A percentile compares a stretch with the other conserved stretches of the same genome.
Evolutionary conservation across 2,888 invertebrate species (phyloP).

Genomic region (Ecdyonurus torrentis): DNA sequence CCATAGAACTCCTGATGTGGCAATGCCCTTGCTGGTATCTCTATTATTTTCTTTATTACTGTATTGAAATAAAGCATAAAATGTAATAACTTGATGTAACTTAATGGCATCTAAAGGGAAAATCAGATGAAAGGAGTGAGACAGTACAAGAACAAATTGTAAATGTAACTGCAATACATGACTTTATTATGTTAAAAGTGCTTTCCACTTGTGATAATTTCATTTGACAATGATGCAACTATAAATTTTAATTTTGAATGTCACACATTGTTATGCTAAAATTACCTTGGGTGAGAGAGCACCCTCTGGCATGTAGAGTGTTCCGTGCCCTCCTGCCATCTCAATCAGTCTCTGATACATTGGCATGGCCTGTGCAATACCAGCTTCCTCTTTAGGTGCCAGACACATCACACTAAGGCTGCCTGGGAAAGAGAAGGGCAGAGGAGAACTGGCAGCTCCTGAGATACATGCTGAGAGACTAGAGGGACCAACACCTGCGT

Average conservation of each 20-base stretch:
- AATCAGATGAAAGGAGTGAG: no score
- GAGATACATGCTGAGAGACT: constrained; percentile 41
- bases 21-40: no score
- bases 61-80: no score
- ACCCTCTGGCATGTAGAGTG: constrained; percentile 38
- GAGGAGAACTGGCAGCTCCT: constrained; percentile 38
- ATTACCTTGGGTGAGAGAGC: constrained; percentile 24
- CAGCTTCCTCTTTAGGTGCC: constrained; percentile 20
- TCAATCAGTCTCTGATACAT: constrained; percentile 69
- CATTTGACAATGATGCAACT: no score
- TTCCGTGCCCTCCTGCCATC: constrained; percentile 48
- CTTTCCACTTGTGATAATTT: not conserved
- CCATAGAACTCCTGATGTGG: no score
- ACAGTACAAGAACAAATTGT: not conserved
- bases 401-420: constrained; percentile 44
- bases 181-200: not conserved
- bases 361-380: constrained; percentile 37
- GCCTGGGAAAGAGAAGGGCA: constrained; percentile 65
- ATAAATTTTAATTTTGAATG: no score
- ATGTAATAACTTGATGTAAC: no score
- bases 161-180: not conserved
- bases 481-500: constrained; percentile 45
- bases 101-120: no score
- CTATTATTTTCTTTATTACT: no score
- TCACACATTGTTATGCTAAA: no score